These are phyloP conservation scores for Pogonophryne albipinna DNA, from an alignment of 2,797 vertebrate genomes.

Conservation along the genomic window DNA sequence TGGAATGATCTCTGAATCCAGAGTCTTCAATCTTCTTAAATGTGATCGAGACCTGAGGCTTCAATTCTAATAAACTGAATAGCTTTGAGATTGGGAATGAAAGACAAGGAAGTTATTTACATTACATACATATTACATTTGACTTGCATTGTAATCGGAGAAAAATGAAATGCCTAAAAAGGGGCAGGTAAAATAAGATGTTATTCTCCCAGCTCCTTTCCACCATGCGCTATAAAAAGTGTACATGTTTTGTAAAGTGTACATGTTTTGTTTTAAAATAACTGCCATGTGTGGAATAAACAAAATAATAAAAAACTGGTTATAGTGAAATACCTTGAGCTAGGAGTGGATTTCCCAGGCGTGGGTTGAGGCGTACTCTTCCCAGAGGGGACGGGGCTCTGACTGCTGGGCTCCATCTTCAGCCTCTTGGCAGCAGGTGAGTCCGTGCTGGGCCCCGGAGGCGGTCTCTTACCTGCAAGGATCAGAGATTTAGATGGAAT, in stretches of 20 bases:
- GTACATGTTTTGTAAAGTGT: too few relatives aligned
- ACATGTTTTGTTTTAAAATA: too few relatives aligned
- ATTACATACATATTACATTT: too few relatives aligned
- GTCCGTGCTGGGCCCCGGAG: slow-evolving; percentile 71
- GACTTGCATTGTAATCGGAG: not conserved
- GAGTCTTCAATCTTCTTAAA: too few relatives aligned
- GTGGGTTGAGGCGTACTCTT: slow-evolving; percentile 91
- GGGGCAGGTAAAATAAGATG: too few relatives aligned
- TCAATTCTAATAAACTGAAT: too few relatives aligned
- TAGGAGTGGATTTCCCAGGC: slow-evolving; percentile 92
- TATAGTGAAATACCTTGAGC: slow-evolving; percentile 84
- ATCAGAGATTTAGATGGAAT: not conserved
- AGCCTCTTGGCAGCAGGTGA: slow-evolving; percentile 89
- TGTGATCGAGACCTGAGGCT: too few relatives aligned
- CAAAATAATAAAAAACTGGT: not conserved
- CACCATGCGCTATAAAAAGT: too few relatives aligned
- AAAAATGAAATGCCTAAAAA: not conserved
- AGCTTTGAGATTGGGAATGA: too few relatives aligned
- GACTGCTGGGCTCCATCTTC: slow-evolving; percentile 88
- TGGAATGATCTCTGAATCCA: too few relatives aligned
- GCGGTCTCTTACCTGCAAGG: slow-evolving; percentile 85
- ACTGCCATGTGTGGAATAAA: not conserved
- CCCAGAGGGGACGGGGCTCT: slow-evolving; percentile 88
- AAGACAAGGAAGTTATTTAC: too few relatives aligned
- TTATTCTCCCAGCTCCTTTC: too few relatives aligned